Conservation (phyloP, 2,113 vertebrate genomes). For the Callithrix jacchus region DNA sequence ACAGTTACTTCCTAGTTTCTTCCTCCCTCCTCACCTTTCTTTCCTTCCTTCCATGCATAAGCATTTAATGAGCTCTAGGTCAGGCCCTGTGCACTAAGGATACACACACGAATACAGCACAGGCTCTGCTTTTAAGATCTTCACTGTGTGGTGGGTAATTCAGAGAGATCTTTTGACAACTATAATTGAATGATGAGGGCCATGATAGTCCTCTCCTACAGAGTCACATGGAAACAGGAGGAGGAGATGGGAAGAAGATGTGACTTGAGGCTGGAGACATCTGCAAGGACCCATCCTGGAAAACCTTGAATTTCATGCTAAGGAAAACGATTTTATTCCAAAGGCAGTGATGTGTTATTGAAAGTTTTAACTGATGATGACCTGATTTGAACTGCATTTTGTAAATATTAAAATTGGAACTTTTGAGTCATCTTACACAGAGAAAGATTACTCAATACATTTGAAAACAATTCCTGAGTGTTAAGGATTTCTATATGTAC, state of each 20-base stretch:
- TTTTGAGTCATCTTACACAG: background rate
- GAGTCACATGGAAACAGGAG: background rate
- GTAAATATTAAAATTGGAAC: background rate
- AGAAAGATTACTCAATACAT: background rate
- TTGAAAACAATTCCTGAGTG: background rate
- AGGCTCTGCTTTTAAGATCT: background rate
- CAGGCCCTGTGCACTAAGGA: background rate
- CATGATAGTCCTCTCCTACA: accelerated
- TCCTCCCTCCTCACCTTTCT: accelerated
- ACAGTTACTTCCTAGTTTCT: no score
- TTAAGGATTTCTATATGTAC: background rate
- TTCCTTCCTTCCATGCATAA: background rate
- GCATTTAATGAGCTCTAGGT: background rate
- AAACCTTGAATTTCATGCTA: background rate
- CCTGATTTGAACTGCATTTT: background rate
- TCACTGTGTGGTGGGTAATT: background rate
- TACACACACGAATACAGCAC: background rate
- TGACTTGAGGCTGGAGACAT: background rate
- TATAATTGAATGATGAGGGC: background rate
- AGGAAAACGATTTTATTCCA: background rate
- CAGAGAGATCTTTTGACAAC: background rate
- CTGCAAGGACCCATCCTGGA: background rate
- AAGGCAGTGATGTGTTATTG: background rate
- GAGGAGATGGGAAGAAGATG: accelerated
- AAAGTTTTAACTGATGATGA: background rate